Evolutionary conservation across 2,797 vertebrate genomes (phyloP), one percentile per base, ranked within the genome.

Genomic region (Crocodylus rhombifer): DNA sequence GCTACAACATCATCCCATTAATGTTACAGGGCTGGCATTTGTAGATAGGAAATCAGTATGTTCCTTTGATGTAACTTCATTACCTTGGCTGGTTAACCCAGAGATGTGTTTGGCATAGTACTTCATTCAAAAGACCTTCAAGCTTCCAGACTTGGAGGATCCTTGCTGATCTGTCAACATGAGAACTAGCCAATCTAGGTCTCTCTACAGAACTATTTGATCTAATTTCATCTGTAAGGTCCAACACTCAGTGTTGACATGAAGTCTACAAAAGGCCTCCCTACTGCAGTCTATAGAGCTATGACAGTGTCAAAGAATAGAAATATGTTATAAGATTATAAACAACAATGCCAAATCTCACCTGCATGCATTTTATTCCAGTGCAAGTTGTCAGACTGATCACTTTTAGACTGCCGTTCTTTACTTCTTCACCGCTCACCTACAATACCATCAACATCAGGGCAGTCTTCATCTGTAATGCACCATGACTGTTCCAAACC

Each of bases 61-160:
- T 89, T 80, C 89, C 88, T 65, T 87, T 91, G 64, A 90, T 73
- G 80, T 65, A 14, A 86, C n/a, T 90, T 30, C 90, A 86, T 89
- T 86, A 79, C 94, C 92, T 94, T 89, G 89, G 10, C 58, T 86
- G 57, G 77, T 67, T 86, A 56, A 79, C 82, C 82, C 23, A 86
- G 77, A 83, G 58, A 82, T 7, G 87, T 56, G 88, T 92, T 88
- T 95, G 0, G 61, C 14, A 3, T 57, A 14, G 5, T 57, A 28
- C 74, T 94, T 90, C 58, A 81, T 78, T 17, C 51, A 17, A 42
- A 15, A 90, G 77, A 92, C 76, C 91, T 95, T 91, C 89, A 85
- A 84, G 91, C 64, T 9, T 84, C 25, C n/a, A 51, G 30, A 81
- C 42, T 42, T 42, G 42, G 42, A 42, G 42, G 64, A 28, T 65